Conservation (phyloP, 2,113 vertebrate genomes). For the Triplophysa rosa region DNA sequence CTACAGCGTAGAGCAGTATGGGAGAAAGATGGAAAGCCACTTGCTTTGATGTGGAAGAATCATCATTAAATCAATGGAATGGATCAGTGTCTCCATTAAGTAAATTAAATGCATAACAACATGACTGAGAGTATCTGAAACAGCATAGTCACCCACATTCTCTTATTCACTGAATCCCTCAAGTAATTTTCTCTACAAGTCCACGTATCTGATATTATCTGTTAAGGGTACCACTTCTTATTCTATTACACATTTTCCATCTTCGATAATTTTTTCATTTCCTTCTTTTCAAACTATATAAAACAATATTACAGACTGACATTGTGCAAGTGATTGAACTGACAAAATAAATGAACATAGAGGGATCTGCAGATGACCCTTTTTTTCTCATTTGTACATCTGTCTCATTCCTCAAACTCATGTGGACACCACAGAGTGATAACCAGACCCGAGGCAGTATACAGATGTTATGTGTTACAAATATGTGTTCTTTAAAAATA, state of each 20-base stretch:
- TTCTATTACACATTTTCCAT: background rate
- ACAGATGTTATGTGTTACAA: background rate
- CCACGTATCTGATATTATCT: background rate
- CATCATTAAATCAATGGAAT: conserved; percentile 36
- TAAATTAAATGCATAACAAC: conserved; percentile 20
- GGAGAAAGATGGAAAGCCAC: conserved; percentile 25
- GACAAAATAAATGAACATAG: conserved; percentile 10
- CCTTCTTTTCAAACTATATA: background rate
- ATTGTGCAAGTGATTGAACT: conserved; percentile 12
- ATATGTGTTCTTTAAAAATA: too few relatives aligned
- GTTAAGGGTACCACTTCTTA: background rate
- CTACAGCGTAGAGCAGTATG: background rate
- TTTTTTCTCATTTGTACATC: background rate
- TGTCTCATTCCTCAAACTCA: conserved; percentile 7
- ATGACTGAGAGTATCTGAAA: background rate
- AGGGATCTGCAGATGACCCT: conserved; percentile 1
- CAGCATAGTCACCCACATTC: background rate
- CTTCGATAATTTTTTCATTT: background rate
- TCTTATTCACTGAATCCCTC: background rate
- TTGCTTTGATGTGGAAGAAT: conserved; percentile 14
- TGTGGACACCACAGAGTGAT: conserved; percentile 1
- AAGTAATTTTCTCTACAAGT: conserved; percentile 15
- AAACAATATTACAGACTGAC: conserved; percentile 6
- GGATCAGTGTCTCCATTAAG: background rate
- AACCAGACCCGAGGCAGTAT: background rate